A percentile compares a stretch with the other conserved stretches of the same genome.
These are phyloP conservation scores for Notodonta ziczac DNA, from an alignment of 2,888 invertebrate species.

Conservation along the genomic window DNA sequence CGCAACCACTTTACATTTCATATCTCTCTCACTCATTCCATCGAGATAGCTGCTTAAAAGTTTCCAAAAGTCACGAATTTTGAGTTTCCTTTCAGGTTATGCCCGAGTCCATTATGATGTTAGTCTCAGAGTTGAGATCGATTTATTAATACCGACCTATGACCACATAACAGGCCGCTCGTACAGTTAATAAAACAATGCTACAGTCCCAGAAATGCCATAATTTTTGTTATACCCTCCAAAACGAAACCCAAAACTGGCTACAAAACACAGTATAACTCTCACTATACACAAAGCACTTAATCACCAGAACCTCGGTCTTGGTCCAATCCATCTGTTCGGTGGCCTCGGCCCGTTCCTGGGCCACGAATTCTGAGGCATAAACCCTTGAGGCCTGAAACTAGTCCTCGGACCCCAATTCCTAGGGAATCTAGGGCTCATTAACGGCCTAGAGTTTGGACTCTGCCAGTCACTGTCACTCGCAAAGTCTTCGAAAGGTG, in stretches of 20 bases:
- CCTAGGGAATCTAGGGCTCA: conserved; percentile 67
- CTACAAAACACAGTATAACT: not conserved
- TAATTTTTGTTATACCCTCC: not conserved
- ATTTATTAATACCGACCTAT: no score
- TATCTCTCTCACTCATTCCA: not conserved
- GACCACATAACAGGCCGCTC: no score
- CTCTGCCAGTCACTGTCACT: conserved; percentile 51
- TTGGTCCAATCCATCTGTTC: conserved; percentile 67
- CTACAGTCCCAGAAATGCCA: not conserved
- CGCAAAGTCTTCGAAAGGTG: conserved; percentile 48
- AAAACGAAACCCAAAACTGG: not conserved
- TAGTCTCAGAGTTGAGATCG: no score
- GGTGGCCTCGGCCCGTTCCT: conserved; percentile 67
- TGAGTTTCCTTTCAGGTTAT: not conserved
- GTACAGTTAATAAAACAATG: no score
- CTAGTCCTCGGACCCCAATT: conserved; percentile 72
- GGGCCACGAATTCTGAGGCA: conserved; percentile 62
- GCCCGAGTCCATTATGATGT: no score
- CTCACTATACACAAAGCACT: conserved; percentile 18
- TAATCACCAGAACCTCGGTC: conserved; percentile 79
- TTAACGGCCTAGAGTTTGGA: conserved; percentile 44
- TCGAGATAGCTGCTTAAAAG: conserved; percentile 21
- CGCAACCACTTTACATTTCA: not conserved
- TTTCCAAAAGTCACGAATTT: conserved; percentile 7
- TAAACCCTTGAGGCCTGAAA: conserved; percentile 52